Evolutionary conservation across 2,888 invertebrate species (phyloP), one percentile per base, ranked within the genome.

Genomic region (Pherbina coryleti): DNA sequence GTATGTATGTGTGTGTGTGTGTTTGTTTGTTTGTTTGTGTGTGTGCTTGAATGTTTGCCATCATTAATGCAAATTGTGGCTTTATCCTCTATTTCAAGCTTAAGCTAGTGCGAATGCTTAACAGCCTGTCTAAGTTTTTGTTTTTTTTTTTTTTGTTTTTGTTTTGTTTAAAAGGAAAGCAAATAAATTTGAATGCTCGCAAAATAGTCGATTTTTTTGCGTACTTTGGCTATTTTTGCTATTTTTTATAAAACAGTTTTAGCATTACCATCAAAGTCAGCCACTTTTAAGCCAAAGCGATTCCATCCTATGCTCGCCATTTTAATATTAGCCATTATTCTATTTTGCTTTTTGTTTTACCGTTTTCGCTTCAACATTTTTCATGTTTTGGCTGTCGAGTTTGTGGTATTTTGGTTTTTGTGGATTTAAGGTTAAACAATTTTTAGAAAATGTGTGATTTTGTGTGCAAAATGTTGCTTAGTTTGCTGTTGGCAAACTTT

Each of bases 51-150:
- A 22, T 44, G 17, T 8, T 28, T 76, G 31, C 19, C 77, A 74
- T 79, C 77, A 76, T 77, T 76, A 74, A 79, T 79, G 77, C 72
- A 79, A 77, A 77, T 79, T 77, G 67, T 31, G 75, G 66, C 72
- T 75, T 77, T 37, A 19, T 73, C 67, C 55, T 71, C 69, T 22
- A 37, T 79, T 77, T 77, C 76, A 79, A 76, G 76, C 76, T 73
- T 71, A 75, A 76, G 76, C 53, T 78, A 25, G 49, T 57, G 69
- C 14, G 17, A 57, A 37, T 67, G 2, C 9, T 49, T 22, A 22
- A 25, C 34, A 5, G 19, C 2, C 19, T n/a, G 17, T 49, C 53
- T 22, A 14, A 28, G 17, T 22, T 4, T 49, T 28, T 69, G 69
- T 14, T 0, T 19, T 51, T 22, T 9, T 44, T 8, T 37, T 37